Base-by-base conservation (phyloP, 2,888 invertebrate genomes). In the Myopa testacea region DNA sequence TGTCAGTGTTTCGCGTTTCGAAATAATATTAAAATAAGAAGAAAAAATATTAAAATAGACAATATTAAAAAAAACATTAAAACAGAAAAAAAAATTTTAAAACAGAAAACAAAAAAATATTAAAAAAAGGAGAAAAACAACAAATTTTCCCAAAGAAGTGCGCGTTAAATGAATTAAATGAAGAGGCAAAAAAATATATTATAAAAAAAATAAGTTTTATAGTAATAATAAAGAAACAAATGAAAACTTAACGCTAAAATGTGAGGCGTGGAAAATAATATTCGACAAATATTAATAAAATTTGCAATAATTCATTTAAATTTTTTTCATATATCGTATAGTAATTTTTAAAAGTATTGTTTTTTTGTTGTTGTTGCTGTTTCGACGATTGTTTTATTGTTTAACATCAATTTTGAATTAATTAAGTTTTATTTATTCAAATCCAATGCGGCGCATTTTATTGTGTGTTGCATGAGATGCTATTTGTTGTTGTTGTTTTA, bases 351-450 rank as follows among this genome's bases (percentile, higher is more conserved):
- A 26, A 45, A 45, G 6, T 10, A 45, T 8, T 8, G 7, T 45
- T 45, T 5, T 55, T 55, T n/a, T 16, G 10, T 4, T 55, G 55
- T 70, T 67, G 26, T 26, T 26, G 26, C 26, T 37, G 19, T n/a
- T 67, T 67, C 55, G 40, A 40, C 72, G 45, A 72, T 72, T 72
- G 60, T 72, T 69, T 72, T 72, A 60, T 72, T 72, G 72, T 72
- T 72, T 70, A 52, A 55, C 55, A 70, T 70, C 60, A 72, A 40
- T 72, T 72, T 19, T n/a, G 58, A 60, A 6, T 55, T 58, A 58
- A 72, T 60, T 72, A 60, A 72, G 58, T 72, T 50, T 65, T 38
- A 67, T 74, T 74, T 74, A 74, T 74, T 74, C 74, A 74, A 74
- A 74, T 74, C 40, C 19, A 26, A 60, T 72, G 58, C 60, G 63